Base-by-base conservation (phyloP, 2,797 vertebrate genomes). In the Glossophaga mutica region DNA sequence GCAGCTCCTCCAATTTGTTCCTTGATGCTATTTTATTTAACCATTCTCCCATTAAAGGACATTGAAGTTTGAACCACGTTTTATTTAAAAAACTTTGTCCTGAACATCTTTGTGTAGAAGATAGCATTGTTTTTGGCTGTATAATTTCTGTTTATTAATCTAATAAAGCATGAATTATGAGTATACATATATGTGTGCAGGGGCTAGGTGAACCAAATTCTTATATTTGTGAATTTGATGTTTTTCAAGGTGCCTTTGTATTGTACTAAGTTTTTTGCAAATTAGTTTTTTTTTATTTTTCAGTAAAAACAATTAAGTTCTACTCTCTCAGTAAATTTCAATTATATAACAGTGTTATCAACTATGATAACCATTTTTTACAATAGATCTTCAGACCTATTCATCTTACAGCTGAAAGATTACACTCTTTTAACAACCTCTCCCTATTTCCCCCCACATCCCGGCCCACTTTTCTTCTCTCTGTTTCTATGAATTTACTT, bases 201-300 rank as follows among this genome's bases (percentile, higher is more conserved):
- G n/a, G 19, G 18, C 52, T 83, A 68, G 87, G 52, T 85, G 44
- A 85, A 44, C 3, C 50, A 84, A 84, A 85, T 79, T 93, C 32
- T 85, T 93, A 11, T 52, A 42, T 89, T 90, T 86, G 15, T 74
- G 39, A 78, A 59, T 88, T 74, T 87, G 55, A 81, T 68, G 6
- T 87, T 91, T 94, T 88, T 42, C 16, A 50, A 21, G 87, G 22
- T 95, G 32, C 24, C 68, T 87, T 74, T 74, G 81, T 83, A 87
- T 67, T 55, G 32, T 74, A 55, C 44, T 74, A 85, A 26, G 46
- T 57, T 57, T 91, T 81, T 82, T 82, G 46, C 37, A 71, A 46
- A 26, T 34, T 73, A 86, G 5, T 62, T 34, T 37, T 37, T 68
- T 71, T 76, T 48, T 76, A 32, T 55, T 74, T n/a, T 34, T 62